Base-by-base conservation (phyloP, 2,113 vertebrate genomes). In the Oncorhynchus nerka region DNA sequence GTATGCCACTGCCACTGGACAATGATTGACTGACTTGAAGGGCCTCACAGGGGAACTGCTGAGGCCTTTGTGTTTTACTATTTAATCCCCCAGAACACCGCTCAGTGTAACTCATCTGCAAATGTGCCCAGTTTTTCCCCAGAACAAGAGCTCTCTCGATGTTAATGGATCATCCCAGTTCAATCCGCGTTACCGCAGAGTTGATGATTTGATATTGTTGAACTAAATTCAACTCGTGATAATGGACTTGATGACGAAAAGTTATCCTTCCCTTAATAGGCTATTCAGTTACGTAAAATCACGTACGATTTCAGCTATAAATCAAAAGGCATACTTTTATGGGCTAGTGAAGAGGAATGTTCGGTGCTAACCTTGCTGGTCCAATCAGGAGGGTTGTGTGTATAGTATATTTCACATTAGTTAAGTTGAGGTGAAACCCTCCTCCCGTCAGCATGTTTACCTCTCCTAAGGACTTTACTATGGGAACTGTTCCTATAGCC, bases 401-500 rank as follows among this genome's bases (percentile, higher is more conserved):
- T 55, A 15, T 55, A 55, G 51, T 45, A 45, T 45, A 45, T 45
- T 9, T 45, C 39, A 45, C 39, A 45, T 45, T 45, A 45, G 39
- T 45, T 45, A 11, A 45, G 39, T 45, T 45, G 55, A 57, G 55
- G 55, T 57, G 16, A 55, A 64, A 45, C 2, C 55, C 34, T 70
- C 24, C 26, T 24, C 39, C 24, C 4, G 30, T 7, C 20, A 26
- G 64, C 64, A n/a, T 22, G 68, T 59, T 24, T 34, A 28, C 39
- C 39, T 68, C 70, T 80, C 67, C 68, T 75, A 3, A 39, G 68
- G 24, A 59, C 51, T 68, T 68, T 85, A 48, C 28, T 24, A 68
- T 49, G 80, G 64, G 57, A 68, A 39, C 61, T 78, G 64, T 72
- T 74, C 70, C 77, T n/a, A 73, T 48, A 16, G 73, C 75, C 73